Conservation (phyloP, 2,113 vertebrate genomes). For the Machaerirhynchus nigripectus region DNA sequence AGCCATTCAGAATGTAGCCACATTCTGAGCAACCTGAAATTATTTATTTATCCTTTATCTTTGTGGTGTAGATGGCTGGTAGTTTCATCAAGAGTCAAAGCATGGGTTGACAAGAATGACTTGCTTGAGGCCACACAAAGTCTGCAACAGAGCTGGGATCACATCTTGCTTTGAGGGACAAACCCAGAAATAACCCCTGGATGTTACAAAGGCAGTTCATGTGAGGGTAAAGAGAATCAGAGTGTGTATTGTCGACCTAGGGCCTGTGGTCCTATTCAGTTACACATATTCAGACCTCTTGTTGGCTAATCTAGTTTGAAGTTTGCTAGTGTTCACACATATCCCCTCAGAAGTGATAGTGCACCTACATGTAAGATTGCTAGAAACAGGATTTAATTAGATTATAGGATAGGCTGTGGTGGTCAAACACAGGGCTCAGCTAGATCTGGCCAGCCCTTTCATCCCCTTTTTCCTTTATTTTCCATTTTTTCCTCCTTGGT, state of each 20-base stretch:
- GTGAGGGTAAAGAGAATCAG: neutral
- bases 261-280: neutral
- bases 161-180: neutral
- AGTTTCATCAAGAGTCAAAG: neutral
- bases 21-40: neutral
- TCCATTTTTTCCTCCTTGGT: neutral
- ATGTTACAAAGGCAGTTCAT: neutral
- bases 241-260: neutral
- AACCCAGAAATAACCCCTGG: neutral
- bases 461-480: neutral
- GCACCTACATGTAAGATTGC: rapidly evolving
- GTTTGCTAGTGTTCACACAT: neutral
- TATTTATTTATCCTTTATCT: neutral
- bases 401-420: neutral
- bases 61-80: neutral
- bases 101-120: neutral
- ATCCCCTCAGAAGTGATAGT: neutral
- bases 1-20: neutral
- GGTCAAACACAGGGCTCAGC: neutral
- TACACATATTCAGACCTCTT: neutral
- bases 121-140: neutral
- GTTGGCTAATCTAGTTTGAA: neutral
- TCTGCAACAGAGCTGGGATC: neutral
- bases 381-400: neutral
- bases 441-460: neutral